Evolutionary conservation across 2,888 invertebrate genomes (phyloP), one percentile per base, ranked within the genome.

Genomic region (Apodemia mormo): DNA sequence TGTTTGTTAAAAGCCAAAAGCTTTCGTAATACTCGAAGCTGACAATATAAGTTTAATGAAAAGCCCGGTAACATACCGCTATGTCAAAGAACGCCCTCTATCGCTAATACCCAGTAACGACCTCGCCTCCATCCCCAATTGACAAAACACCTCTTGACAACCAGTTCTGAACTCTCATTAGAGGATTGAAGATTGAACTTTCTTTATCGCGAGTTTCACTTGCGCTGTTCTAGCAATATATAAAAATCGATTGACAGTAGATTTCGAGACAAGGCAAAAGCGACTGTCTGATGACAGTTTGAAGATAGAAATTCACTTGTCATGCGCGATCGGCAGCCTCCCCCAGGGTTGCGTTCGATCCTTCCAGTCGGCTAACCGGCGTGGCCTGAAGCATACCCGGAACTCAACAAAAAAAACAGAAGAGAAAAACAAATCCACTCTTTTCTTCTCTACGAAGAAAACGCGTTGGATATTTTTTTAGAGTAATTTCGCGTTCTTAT

Each of bases 331-430:
- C 85, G 91, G 89, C 92, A 92, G 91, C 90, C 92, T 93, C 91
- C 92, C 92, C 92, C 82, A 83, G 88, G 89, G 88, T 86, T 83
- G 84, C 86, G 89, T 88, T 93, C 92, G 92, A 92, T 92, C 90
- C 90, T 86, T 85, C 84, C 92, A 92, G 92, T 92, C 90, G 90
- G 88, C 86, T 86, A 85, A 87, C 86, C 87, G 91, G 90, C 91
- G 87, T 83, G 83, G 89, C 85, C 86, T 89, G 88, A 84, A 89
- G 80, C 83, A 87, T 86, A 79, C 86, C 86, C 84, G 82, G 81
- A 80, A 79, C 52, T 78, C 78, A 76, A 76, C 79, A 79, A 80
- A 77, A 80, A 78, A 79, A 78, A 75, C 79, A 40, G 79, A 79
- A 77, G 80, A 81, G 80, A 78, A 81, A 82, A 84, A 83, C 80